Conservation (phyloP, 2,797 vertebrate genomes). For the Okamejei kenojei region DNA sequence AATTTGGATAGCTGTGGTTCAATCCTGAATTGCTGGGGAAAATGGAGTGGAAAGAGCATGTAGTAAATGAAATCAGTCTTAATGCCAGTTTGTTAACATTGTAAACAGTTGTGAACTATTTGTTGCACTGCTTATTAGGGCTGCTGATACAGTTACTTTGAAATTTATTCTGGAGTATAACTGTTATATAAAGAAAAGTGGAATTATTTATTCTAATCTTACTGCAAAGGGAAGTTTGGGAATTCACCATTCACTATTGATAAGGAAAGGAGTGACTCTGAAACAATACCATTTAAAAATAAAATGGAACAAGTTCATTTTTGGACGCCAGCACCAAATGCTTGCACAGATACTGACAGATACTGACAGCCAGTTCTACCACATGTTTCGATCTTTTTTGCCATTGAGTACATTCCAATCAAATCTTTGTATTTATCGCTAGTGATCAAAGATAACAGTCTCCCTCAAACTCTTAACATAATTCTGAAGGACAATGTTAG, state of each 20-base stretch:
- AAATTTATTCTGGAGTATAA: conserved; percentile 55
- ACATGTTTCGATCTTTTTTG: too few relatives aligned
- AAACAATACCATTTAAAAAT: neutral
- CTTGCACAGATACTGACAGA: too few relatives aligned
- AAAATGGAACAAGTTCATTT: neutral
- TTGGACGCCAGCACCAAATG: too few relatives aligned
- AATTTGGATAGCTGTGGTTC: conserved; percentile 48
- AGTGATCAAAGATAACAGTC: too few relatives aligned
- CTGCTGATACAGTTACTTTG: conserved; percentile 53
- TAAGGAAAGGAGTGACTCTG: neutral
- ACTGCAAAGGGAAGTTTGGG: conserved; percentile 1
- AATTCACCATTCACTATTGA: neutral
- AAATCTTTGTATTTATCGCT: too few relatives aligned
- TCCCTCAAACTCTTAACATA: neutral
- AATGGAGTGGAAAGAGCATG: conserved; percentile 55
- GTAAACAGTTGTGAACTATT: conserved; percentile 35
- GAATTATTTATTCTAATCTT: neutral
- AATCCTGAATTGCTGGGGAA: conserved; percentile 50
- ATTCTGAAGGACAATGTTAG: conserved; percentile 12
- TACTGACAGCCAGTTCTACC: too few relatives aligned
- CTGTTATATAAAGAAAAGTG: conserved; percentile 39
- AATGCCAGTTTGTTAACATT: conserved; percentile 21
- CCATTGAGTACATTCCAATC: too few relatives aligned
- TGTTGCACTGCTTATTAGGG: conserved; percentile 52
- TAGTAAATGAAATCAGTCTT: conserved; percentile 46